Percentiles rank a stretch among this genome's conserved stretches.
These are phyloP conservation scores for Malthinus seriepunctatus DNA, from an alignment of 2,888 invertebrate species.

Conservation along the genomic window DNA sequence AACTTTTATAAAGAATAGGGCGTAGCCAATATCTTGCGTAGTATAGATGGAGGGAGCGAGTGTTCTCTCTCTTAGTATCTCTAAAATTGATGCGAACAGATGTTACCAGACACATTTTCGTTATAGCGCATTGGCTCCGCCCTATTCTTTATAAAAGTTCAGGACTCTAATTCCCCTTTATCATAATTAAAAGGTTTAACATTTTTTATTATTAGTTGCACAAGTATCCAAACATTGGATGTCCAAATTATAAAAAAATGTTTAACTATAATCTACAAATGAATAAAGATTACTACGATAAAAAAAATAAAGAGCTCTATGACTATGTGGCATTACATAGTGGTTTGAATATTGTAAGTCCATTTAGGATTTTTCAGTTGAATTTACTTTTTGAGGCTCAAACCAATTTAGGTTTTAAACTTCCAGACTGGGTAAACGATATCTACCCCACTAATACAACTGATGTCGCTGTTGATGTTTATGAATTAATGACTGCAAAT, in stretches of 20 bases:
- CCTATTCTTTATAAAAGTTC: too few relatives aligned
- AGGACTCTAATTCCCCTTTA: too few relatives aligned
- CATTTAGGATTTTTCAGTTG: background rate
- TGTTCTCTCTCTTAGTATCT: too few relatives aligned
- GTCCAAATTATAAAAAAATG: constrained; percentile 33
- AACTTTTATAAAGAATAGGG: too few relatives aligned
- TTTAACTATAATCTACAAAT: constrained; percentile 31
- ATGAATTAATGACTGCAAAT: constrained; percentile 6
- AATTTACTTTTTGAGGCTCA: constrained; percentile 14
- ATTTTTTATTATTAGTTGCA: constrained; percentile 31
- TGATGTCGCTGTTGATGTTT: constrained; percentile 6
- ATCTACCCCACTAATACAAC: constrained; percentile 20
- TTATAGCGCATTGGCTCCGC: too few relatives aligned
- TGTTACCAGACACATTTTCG: too few relatives aligned
- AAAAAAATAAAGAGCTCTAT: constrained; percentile 32
- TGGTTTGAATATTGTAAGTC: constrained; percentile 5
- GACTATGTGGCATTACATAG: constrained; percentile 23
- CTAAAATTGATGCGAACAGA: too few relatives aligned
- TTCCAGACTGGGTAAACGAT: constrained; percentile 12
- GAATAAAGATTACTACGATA: background rate
- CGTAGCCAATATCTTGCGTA: too few relatives aligned
- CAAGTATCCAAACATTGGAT: constrained; percentile 37
- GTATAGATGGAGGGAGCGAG: too few relatives aligned
- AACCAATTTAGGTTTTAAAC: constrained; percentile 8
- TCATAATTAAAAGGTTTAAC: constrained; percentile 15